Conservation (phyloP, 2,888 invertebrate genomes). For the Hoplodrina ambigua region DNA sequence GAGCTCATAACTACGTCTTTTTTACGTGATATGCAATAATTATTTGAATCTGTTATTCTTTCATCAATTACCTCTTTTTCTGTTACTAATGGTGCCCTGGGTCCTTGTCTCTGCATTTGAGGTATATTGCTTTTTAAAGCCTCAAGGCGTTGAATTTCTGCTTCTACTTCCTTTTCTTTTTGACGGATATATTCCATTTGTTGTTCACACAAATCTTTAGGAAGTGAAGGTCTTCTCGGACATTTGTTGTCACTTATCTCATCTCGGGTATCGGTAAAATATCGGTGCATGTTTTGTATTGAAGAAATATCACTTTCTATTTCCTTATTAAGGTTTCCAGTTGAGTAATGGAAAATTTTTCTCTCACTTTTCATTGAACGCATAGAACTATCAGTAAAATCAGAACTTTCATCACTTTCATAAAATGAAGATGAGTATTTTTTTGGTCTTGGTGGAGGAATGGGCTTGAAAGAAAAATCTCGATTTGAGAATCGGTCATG, state of each 20-base stretch:
- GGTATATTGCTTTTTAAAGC: slow-evolving; percentile 76
- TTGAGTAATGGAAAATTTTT: slow-evolving; percentile 85
- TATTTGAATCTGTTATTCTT: slow-evolving; percentile 73
- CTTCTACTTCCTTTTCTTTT: slow-evolving; percentile 92
- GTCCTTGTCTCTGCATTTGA: slow-evolving; percentile 71
- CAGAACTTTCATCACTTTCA: slow-evolving; percentile 86
- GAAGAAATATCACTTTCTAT: slow-evolving; percentile 86
- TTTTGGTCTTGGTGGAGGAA: slow-evolving; percentile 83
- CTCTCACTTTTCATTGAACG: slow-evolving; percentile 81
- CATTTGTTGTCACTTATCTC: slow-evolving; percentile 64
- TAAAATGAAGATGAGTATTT: slow-evolving; percentile 82
- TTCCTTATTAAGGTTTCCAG: slow-evolving; percentile 86
- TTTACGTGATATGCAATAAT: slow-evolving; percentile 83
- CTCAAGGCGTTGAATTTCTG: slow-evolving; percentile 92
- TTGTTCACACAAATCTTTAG: slow-evolving; percentile 91
- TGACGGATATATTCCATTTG: slow-evolving; percentile 92
- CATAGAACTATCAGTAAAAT: slow-evolving; percentile 82
- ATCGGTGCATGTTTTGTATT: slow-evolving; percentile 87
- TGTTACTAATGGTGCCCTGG: slow-evolving; percentile 81
- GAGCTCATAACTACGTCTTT: slow-evolving; percentile 82
- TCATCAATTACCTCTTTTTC: slow-evolving; percentile 77
- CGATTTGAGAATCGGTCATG: slow-evolving; percentile 45
- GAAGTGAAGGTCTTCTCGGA: slow-evolving; percentile 90
- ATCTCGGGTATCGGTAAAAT: slow-evolving; percentile 77
- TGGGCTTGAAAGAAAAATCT: slow-evolving; percentile 77